phyloP scores from a whole-genome alignment of 2,113 vertebrate species.

The Sylvietta virens region DNA sequence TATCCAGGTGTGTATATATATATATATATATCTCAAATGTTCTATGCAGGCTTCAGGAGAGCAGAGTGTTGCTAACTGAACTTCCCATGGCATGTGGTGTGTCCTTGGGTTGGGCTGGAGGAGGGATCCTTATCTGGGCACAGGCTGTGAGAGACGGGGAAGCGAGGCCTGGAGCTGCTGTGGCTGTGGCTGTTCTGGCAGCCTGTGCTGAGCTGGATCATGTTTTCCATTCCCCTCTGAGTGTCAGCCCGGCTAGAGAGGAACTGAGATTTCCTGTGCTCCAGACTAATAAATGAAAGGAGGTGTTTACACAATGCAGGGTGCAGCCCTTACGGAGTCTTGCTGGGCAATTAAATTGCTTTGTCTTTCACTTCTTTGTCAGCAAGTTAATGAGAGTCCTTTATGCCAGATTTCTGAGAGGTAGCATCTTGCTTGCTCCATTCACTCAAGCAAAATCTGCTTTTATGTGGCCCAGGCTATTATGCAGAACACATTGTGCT shows the following conservation, averaged over 20 bases:
- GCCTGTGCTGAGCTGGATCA: neutral
- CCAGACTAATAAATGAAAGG: slow-evolving; percentile 10
- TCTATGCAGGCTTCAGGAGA: neutral
- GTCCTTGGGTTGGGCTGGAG: neutral
- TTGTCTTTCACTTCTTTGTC: slow-evolving; percentile 9
- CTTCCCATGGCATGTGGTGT: neutral
- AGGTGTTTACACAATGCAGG: slow-evolving; percentile 11
- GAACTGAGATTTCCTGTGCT: slow-evolving; percentile 50
- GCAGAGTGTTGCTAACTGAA: neutral
- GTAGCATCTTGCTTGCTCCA: neutral
- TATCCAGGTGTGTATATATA: neutral
- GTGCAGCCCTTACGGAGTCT: neutral
- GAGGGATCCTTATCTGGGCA: neutral
- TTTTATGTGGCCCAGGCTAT: slow-evolving; percentile 24
- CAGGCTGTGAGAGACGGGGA: neutral
- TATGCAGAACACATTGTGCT: neutral
- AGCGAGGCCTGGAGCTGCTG: neutral
- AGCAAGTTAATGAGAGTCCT: neutral
- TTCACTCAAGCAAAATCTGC: neutral
- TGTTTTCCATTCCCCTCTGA: neutral
- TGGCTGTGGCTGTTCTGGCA: neutral
- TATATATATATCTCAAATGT: too few species aligned
- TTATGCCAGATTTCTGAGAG: neutral
- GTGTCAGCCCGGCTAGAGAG: neutral
- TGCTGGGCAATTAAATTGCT: neutral